Percentiles rank a stretch among this genome's conserved stretches.
These are phyloP conservation scores for Manacus vitellinus DNA, from an alignment of 2,113 vertebrate species.

Conservation along the genomic window DNA sequence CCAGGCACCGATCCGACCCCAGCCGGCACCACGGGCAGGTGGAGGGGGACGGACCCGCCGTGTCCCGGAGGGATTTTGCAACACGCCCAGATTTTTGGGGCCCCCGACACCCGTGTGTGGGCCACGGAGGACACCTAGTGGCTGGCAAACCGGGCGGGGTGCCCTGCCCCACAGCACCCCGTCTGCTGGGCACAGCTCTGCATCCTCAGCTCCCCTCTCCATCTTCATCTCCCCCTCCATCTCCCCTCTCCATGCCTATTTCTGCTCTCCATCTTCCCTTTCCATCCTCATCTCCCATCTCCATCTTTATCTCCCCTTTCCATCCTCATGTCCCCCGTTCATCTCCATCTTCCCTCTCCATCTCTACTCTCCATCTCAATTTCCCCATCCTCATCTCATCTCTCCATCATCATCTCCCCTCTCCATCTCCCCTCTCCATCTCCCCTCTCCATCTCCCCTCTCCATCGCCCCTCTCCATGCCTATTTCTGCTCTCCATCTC, in stretches of 20 bases:
- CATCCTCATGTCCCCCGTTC: not conserved
- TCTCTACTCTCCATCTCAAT: too few relatives aligned
- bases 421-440: not conserved
- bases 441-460: not conserved
- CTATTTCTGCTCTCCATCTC: not conserved
- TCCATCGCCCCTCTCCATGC: not conserved
- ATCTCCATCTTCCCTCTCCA: not conserved
- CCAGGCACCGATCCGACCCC: fast-evolving
- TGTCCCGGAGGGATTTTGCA: not conserved
- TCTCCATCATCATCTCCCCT: not conserved
- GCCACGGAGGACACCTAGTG: constrained; percentile 55
- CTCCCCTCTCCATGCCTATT: not conserved
- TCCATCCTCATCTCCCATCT: not conserved
- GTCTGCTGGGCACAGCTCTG: not conserved
- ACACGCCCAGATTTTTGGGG: not conserved
- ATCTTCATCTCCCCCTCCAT: too few relatives aligned
- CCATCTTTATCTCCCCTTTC: too few relatives aligned
- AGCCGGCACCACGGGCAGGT: not conserved
- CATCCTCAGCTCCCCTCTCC: not conserved
- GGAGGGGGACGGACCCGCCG: fast-evolving
- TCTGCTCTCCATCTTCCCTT: not conserved
- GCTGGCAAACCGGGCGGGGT: not conserved
- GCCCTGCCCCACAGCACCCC: not conserved
- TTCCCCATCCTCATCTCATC: too few relatives aligned
- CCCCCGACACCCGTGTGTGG: not conserved